phyloP scores from a whole-genome alignment of 2,113 vertebrate species.

The Zosterops hypoxanthus region DNA sequence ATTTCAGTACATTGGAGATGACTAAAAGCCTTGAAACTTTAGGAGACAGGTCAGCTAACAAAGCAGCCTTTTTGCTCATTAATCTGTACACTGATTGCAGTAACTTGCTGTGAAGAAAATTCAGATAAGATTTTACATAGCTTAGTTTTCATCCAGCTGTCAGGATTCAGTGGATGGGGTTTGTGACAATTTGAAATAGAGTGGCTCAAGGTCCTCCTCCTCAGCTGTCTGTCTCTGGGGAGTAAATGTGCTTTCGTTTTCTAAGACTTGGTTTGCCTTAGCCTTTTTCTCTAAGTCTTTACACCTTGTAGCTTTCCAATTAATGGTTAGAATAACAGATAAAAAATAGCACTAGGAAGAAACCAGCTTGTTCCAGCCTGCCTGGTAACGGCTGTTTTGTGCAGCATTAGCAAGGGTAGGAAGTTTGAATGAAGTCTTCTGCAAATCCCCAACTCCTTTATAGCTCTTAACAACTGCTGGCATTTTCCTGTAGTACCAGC shows the following conservation, averaged over 20 bases:
- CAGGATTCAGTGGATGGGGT: background rate
- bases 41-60: background rate
- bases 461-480: background rate
- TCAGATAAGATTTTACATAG: background rate
- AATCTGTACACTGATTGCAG: background rate
- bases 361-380: background rate
- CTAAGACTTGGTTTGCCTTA: background rate
- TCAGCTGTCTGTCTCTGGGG: background rate
- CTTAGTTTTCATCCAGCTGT: background rate
- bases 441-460: background rate
- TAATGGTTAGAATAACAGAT: background rate
- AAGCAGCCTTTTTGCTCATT: background rate
- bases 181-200: background rate
- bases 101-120: background rate
- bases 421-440: background rate
- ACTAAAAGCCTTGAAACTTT: background rate
- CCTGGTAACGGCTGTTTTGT: background rate
- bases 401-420: background rate
- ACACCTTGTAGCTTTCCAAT: background rate
- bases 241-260: background rate
- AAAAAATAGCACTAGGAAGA: background rate
- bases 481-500: background rate
- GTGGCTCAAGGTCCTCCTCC: background rate
- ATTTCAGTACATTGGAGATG: background rate
- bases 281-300: background rate